phyloP scores from a whole-genome alignment of 2,888 invertebrate species.

The Geotrupes spiniger region DNA sequence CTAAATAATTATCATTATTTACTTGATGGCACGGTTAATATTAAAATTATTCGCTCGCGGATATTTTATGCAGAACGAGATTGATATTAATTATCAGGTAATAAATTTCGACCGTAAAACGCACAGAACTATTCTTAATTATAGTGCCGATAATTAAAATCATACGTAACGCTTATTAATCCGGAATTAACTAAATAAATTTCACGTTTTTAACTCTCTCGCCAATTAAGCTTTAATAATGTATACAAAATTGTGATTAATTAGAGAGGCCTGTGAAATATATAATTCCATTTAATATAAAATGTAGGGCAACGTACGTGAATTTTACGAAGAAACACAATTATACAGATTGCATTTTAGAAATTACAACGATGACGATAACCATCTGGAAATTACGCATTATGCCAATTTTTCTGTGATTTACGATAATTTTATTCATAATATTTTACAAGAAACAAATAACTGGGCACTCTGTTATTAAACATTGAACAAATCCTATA shows the following conservation, averaged over 20 bases:
- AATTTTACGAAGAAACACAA: no score
- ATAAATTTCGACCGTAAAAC: constrained; percentile 18
- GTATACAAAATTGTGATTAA: constrained; percentile 26
- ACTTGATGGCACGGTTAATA: constrained; percentile 11
- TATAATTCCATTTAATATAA: no score
- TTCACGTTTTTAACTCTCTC: constrained; percentile 33
- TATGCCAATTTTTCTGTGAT: no score
- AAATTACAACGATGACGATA: no score
- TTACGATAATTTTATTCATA: no score
- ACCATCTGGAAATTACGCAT: no score
- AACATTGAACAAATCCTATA: no score
- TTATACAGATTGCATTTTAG: no score
- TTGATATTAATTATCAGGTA: constrained; percentile 41
- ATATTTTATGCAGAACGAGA: constrained; percentile 22
- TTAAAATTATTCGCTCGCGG: constrained; percentile 13
- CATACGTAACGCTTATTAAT: constrained; percentile 38
- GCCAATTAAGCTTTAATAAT: constrained; percentile 24
- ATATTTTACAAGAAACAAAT: no score
- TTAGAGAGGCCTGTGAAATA: constrained; percentile 1
- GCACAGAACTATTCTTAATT: constrained; percentile 36
- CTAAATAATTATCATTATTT: constrained; percentile 15
- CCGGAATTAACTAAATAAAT: constrained; percentile 40
- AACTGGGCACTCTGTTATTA: no score
- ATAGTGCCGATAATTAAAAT: constrained; percentile 40
- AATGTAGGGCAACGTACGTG: no score